These are phyloP conservation scores for Selene dorsalis DNA, from an alignment of 2,797 vertebrate species.

Conservation along the genomic window DNA sequence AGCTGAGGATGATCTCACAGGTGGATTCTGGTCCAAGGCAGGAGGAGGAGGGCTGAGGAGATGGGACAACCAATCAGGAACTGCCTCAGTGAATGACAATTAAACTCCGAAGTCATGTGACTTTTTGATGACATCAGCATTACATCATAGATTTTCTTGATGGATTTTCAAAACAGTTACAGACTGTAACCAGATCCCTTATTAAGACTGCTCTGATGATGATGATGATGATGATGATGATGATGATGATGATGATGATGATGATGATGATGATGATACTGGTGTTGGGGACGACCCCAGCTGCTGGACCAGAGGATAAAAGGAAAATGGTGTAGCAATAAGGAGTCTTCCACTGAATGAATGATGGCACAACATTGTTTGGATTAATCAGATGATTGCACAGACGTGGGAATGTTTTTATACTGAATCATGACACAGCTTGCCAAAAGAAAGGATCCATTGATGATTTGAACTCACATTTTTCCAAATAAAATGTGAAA, in stretches of 20 bases:
- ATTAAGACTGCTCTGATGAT: background rate
- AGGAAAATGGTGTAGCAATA: constrained; percentile 46
- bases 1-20: constrained; percentile 49
- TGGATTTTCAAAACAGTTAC: background rate
- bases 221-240: background rate
- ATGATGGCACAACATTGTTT: constrained; percentile 2
- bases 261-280: no score
- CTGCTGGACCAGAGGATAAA: background rate
- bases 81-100: background rate
- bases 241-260: background rate
- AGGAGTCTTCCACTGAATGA: constrained; percentile 51
- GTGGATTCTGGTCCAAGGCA: constrained; percentile 18
- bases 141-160: background rate
- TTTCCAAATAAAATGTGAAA: no score
- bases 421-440: background rate
- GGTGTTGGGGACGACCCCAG: background rate
- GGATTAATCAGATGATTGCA: background rate
- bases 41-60: constrained; percentile 12
- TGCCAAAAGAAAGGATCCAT: no score
- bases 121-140: constrained; percentile 2
- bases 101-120: constrained; percentile 27
- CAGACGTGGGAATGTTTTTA: background rate
- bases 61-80: constrained; percentile 1
- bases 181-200: background rate
- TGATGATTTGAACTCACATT: no score